A percentile compares a stretch with the other conserved stretches of the same genome.
Evolutionary conservation across 2,888 invertebrate genomes (phyloP).

Genomic region (Sicus ferrugineus): DNA sequence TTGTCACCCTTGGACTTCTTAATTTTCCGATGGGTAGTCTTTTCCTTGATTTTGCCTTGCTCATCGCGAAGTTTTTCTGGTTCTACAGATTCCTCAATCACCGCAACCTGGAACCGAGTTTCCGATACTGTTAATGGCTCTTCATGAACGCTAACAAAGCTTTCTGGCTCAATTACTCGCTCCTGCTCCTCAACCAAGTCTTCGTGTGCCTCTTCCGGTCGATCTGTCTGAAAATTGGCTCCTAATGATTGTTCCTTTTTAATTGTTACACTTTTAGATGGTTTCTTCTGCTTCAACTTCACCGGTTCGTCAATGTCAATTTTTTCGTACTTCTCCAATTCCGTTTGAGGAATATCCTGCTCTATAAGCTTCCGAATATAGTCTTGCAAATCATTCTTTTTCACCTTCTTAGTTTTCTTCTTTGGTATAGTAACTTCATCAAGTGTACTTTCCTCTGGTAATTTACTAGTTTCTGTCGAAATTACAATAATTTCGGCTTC

Average conservation of each 20-base stretch:
- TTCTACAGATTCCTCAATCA: slow-evolving; percentile 55
- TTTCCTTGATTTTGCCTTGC: slow-evolving; percentile 58
- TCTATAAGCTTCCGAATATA: slow-evolving; percentile 62
- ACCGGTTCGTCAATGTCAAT: slow-evolving; percentile 61
- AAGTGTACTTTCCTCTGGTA: slow-evolving; percentile 35
- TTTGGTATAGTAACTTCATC: slow-evolving; percentile 43
- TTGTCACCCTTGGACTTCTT: slow-evolving; percentile 62
- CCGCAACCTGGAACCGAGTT: slow-evolving; percentile 44
- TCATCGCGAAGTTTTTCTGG: slow-evolving; percentile 53
- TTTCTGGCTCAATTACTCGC: slow-evolving; percentile 17
- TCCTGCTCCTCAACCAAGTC: slow-evolving; percentile 34
- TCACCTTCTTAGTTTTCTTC: slow-evolving; percentile 60
- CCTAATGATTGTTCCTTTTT: slow-evolving; percentile 42
- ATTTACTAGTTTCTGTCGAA: slow-evolving; percentile 46
- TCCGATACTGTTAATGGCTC: slow-evolving; percentile 43
- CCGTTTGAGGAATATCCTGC: slow-evolving; percentile 62
- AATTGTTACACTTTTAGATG: slow-evolving; percentile 41
- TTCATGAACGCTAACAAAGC: slow-evolving; percentile 42
- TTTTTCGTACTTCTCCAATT: slow-evolving; percentile 65
- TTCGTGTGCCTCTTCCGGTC: slow-evolving; percentile 19
- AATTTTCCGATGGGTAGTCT: slow-evolving; percentile 57
- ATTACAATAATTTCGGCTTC: slow-evolving; percentile 64
- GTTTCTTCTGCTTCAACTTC: slow-evolving; percentile 55
- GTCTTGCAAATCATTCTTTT: slow-evolving; percentile 60
- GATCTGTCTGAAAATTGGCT: slow-evolving; percentile 34